Evolutionary conservation across 2,113 vertebrate genomes (phyloP), one percentile per base, ranked within the genome.

Genomic region (Peromyscus polionotus): DNA sequence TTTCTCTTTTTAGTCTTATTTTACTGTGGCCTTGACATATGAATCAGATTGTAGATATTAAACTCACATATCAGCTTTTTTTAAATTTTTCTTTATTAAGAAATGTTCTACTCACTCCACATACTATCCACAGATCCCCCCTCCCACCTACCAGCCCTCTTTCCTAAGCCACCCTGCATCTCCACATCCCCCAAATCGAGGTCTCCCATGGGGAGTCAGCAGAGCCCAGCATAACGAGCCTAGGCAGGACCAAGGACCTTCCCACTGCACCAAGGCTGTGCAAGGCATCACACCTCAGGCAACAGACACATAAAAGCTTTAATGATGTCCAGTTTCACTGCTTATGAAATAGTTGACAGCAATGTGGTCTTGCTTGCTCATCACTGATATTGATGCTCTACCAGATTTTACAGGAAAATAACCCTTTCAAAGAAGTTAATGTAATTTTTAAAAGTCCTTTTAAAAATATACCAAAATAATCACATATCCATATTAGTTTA

Each of bases 261-360:
- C 45, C 6, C 45, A 48, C 45, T 48, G 45, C 45, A 48, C 5
- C 7, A 48, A 48, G 45, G 45, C 45, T 48, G 45, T 48, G 45
- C 45, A 48, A 48, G 45, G 45, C 5, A 4, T 48, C 45, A 48
- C 45, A 48, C 45, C 45, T 48, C 6, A 48, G 45, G 5, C 45
- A 48, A 5, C 45, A 48, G 45, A 48, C 89, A 51, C 73, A 91
- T 94, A 75, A 95, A 94, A 59, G 20, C 36, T 94, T 92, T 97
- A 97, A 95, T 94, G n/a, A 95, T 96, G 68, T 92, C 57, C 77
- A 96, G 77, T 95, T 95, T 93, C 48, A 84, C 33, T 65, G 22
- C 76, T 96, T 93, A 96, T 86, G 61, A 97, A 98, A 91, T 85
- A 65, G 68, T 92, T 96, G 95, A 93, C 79, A 97, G 68, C 87